Percentiles rank a stretch among this genome's conserved stretches.
phyloP scores from a whole-genome alignment of 2,113 vertebrate genomes.

The Myanophis thanlyinensis region DNA sequence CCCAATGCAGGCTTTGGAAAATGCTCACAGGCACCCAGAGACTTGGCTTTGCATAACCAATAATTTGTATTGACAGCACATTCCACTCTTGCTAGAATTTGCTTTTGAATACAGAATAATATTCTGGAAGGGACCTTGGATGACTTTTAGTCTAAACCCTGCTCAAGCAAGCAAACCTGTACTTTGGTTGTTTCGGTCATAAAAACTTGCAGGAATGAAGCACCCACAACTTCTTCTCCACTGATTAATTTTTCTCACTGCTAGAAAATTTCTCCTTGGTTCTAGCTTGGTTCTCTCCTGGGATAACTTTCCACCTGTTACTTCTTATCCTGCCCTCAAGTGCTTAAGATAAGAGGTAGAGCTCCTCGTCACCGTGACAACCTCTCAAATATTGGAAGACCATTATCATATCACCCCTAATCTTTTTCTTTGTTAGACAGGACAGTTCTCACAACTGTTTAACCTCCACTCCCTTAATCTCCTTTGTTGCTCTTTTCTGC shows the following conservation, averaged over 20 bases:
- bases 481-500: not conserved
- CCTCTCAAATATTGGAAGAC: not conserved
- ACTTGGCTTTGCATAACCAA: not conserved
- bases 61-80: not conserved
- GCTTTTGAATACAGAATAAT: not conserved
- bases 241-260: not conserved
- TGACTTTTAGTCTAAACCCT: not conserved
- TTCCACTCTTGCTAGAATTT: too few relatives aligned
- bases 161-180: not conserved
- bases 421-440: not conserved
- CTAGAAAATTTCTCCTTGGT: not conserved
- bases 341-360: not conserved
- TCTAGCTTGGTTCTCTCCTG: not conserved
- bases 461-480: not conserved
- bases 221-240: not conserved
- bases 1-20: not conserved
- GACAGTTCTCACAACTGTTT: not conserved
- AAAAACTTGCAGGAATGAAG: not conserved
- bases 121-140: not conserved
- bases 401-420: not conserved
- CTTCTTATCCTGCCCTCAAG: not conserved
- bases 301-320: not conserved
- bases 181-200: not conserved
- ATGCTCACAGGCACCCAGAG: not conserved
- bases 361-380: not conserved